These are phyloP conservation scores for Philhelius pedissequus DNA, from an alignment of 2,888 invertebrate species.

Conservation along the genomic window DNA sequence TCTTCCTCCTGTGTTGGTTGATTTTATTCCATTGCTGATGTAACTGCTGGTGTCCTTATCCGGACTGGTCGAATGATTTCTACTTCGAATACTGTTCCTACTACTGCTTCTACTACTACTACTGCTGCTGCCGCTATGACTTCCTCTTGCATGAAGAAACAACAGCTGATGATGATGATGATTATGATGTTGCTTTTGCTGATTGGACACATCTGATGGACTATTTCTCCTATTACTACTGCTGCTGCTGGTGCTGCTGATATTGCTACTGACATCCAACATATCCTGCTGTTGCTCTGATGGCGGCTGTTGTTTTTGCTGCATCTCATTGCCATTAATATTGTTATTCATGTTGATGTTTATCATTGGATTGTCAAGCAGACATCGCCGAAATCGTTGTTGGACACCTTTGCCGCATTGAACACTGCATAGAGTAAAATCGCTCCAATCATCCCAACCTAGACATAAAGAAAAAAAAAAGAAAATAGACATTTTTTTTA, in stretches of 20 bases:
- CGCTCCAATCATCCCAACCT: conserved; percentile 79
- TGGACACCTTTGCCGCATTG: conserved; percentile 79
- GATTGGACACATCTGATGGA: conserved; percentile 49
- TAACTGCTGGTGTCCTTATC: conserved; percentile 49
- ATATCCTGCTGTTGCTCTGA: conserved; percentile 26
- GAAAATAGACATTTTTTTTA: background rate
- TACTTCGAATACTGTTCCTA: conserved; percentile 13
- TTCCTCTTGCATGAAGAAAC: conserved; percentile 46
- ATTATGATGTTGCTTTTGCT: conserved; percentile 64
- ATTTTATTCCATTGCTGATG: conserved; percentile 50
- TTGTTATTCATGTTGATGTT: conserved; percentile 75
- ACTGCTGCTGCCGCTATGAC: too few relatives aligned
- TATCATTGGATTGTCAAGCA: conserved; percentile 77
- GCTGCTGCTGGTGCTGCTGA: conserved; percentile 69
- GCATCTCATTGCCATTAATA: conserved; percentile 71
- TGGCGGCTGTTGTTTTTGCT: conserved; percentile 56
- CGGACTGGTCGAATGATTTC: conserved; percentile 52
- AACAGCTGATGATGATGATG: conserved; percentile 53
- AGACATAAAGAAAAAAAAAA: conserved; percentile 4
- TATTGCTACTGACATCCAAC: conserved; percentile 47
- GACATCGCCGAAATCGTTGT: conserved; percentile 78
- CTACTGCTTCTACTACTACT: background rate
- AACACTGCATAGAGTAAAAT: conserved; percentile 78
- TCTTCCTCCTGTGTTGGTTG: conserved; percentile 8
- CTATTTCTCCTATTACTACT: conserved; percentile 26